Percentiles rank a stretch among this genome's conserved stretches.
Conservation (phyloP, 2,888 invertebrate species). For the Diloba caeruleocephala region DNA sequence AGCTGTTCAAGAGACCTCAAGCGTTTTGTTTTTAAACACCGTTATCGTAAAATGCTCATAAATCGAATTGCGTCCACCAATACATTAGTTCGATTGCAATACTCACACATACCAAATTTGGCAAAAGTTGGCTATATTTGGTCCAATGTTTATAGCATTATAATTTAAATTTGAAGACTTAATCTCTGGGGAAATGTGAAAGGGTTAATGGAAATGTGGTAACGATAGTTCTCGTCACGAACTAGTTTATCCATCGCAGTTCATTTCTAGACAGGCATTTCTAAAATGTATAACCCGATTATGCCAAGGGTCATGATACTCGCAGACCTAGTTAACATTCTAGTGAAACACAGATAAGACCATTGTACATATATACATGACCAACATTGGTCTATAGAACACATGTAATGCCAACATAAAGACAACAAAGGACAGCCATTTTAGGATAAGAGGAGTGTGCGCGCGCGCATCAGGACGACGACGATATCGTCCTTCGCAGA, state of each 20-base stretch:
- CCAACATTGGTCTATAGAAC: background rate
- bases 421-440: constrained; percentile 50
- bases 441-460: constrained; percentile 45
- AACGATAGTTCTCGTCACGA: too few species aligned
- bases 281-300: too few species aligned
- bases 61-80: constrained; percentile 5
- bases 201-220: too few species aligned
- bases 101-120: constrained; percentile 20
- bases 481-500: constrained; percentile 57
- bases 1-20: constrained; percentile 2
- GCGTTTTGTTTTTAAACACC: constrained; percentile 14
- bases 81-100: constrained; percentile 28
- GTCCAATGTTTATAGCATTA: constrained; percentile 19
- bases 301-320: too few species aligned
- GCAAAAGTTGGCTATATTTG: constrained; percentile 25
- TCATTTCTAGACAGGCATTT: too few species aligned
- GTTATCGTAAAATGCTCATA: constrained; percentile 29
- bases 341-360: too few species aligned
- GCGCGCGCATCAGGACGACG: constrained; percentile 37
- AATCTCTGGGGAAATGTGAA: too few species aligned
- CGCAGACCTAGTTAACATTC: too few species aligned
- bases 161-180: background rate
- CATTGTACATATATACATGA: background rate
- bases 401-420: constrained; percentile 11
- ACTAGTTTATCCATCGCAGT: too few species aligned